Evolutionary conservation across 2,113 vertebrate species (phyloP).

Genomic region (Eclectus roratus): DNA sequence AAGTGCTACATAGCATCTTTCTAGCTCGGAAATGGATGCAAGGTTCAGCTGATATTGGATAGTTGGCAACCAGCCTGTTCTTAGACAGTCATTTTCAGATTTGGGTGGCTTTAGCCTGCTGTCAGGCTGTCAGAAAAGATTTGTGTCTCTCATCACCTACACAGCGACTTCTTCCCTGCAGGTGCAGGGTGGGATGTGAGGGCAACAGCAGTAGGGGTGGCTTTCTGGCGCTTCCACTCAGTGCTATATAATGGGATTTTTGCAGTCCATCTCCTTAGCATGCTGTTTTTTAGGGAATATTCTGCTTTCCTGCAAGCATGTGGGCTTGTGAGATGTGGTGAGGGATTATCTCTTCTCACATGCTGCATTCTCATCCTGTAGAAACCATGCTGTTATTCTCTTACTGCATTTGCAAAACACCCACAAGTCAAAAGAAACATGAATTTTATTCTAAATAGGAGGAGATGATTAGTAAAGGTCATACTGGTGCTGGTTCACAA

Average conservation of each 20-base stretch:
- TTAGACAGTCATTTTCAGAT: background rate
- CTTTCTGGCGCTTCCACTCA: background rate
- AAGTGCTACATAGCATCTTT: background rate
- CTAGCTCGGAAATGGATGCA: background rate
- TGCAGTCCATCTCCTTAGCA: rapidly evolving
- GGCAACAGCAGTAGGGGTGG: background rate
- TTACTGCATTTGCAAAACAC: background rate
- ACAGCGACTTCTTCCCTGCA: background rate
- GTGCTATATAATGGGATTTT: background rate
- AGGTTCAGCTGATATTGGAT: background rate
- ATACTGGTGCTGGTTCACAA: background rate
- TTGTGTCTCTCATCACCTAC: background rate
- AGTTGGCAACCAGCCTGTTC: background rate
- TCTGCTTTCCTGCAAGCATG: background rate
- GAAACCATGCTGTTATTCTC: background rate
- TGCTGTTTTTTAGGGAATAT: background rate
- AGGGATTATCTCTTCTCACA: background rate
- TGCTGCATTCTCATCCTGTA: background rate
- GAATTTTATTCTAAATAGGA: background rate
- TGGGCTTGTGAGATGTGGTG: background rate
- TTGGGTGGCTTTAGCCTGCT: background rate
- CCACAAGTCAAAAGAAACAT: background rate
- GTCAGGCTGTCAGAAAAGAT: background rate
- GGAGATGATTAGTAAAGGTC: background rate
- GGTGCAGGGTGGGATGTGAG: background rate